Base-by-base conservation (phyloP, 2,888 invertebrate genomes). In the Bembecia ichneumoniformis region DNA sequence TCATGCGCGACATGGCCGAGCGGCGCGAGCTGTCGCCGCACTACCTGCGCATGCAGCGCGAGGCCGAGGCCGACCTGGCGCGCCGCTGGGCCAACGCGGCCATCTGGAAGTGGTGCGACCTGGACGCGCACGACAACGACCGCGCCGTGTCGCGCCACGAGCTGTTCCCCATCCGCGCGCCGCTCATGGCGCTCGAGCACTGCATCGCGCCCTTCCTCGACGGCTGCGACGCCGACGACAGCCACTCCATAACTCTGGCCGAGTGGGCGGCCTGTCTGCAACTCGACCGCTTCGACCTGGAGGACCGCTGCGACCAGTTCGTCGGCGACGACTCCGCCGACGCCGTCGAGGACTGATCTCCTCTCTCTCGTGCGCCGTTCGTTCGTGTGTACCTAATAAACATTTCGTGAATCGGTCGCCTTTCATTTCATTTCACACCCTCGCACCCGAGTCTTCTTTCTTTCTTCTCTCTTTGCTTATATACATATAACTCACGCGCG, bases 91-190 rank as follows among this genome's bases (percentile, higher is more conserved):
- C 92, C 52, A 96, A 96, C 80, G 98, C 98, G 46, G 97, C 97
- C 60, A 92, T 99, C 60, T 99, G 98, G 98, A 99, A 99, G 82
- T 96, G 95, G 94, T 99, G 99, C 78, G 98, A 99, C 78, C 90
- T 99, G 52, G 98, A 98, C 82, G 94, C 94, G 49, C 93, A 96
- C 82, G 95, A 96, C 59, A 93, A 93, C 71, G 96, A 97, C 87
- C 91, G 94, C 50, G 82, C 91, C 57, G 96, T 99, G 45, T 96
- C 96, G 20, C 92, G 96, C 40, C 96, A 97, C 88, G 98, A 99
- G 86, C 88, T 99, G 69, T 97, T 97, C 90, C 97, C 97, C 49
- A 96, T 98, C 74, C 92, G 96, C 54, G 98, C 98, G 48, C 97
- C 97, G 2, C 89, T 99, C 57, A 94, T 98, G 90, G 92, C 97